Percentiles rank a stretch among this genome's conserved stretches.
Evolutionary conservation across 2,113 vertebrate genomes (phyloP).

Genomic region (Lasiurus borealis): DNA sequence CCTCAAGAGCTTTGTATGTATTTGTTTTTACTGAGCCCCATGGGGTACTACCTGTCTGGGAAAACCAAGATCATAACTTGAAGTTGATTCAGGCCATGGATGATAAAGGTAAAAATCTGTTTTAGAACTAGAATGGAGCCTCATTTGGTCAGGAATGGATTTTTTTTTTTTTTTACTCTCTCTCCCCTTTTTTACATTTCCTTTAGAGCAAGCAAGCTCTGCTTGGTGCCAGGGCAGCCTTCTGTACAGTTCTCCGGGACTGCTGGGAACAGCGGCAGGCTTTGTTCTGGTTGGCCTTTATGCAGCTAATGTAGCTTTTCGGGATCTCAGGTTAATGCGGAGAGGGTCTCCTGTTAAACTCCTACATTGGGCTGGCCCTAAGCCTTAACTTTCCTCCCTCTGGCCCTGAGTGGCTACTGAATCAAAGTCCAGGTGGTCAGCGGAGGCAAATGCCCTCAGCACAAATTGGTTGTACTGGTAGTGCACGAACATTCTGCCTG

Average conservation of each 20-base stretch:
- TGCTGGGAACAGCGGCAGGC: neutral
- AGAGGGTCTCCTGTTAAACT: neutral
- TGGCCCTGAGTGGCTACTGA: neutral
- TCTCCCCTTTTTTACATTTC: neutral
- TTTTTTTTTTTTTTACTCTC: neutral
- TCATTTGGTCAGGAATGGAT: slow-evolving; percentile 1
- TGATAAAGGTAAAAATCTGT: neutral
- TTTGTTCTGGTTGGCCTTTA: neutral
- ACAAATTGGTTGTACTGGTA: slow-evolving; percentile 6
- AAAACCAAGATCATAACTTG: neutral
- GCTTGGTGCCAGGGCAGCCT: neutral
- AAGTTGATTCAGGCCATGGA: neutral
- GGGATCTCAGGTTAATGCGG: neutral
- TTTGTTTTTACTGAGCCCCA: neutral
- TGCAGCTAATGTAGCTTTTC: neutral
- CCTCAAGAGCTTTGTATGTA: neutral
- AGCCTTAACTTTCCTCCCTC: neutral
- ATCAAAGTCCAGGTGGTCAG: slow-evolving; percentile 12
- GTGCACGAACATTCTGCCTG: neutral
- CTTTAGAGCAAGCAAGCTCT: slow-evolving; percentile 32
- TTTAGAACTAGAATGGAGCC: neutral
- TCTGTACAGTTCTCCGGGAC: neutral
- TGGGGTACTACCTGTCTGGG: neutral
- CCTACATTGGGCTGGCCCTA: neutral
- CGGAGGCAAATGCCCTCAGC: slow-evolving; percentile 11